phyloP scores from a whole-genome alignment of 2,113 vertebrate species.

The Dasypus novemcinctus region DNA sequence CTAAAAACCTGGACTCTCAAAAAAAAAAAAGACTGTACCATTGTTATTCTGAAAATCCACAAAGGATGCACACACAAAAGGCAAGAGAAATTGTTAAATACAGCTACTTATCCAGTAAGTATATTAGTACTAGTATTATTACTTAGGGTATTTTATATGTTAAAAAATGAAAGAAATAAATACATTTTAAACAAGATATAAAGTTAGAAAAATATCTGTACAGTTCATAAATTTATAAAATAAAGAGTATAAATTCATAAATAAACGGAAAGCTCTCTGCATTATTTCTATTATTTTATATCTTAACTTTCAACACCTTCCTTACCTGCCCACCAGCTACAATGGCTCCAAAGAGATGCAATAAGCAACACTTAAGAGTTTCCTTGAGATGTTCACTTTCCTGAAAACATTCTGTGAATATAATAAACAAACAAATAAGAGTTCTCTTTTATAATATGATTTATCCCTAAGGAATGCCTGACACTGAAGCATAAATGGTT shows the following conservation, averaged over 20 bases:
- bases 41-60: background rate
- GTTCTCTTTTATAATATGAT: slow-evolving; percentile 45
- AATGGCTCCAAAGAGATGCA: slow-evolving; percentile 97
- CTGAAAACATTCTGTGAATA: slow-evolving; percentile 95
- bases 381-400: slow-evolving; percentile 99
- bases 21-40: background rate
- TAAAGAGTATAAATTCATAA: slow-evolving; percentile 39
- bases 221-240: slow-evolving; percentile 29
- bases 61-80: background rate
- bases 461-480: slow-evolving; percentile 34
- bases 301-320: slow-evolving; percentile 48
- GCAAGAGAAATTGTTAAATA: background rate
- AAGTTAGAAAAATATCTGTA: slow-evolving; percentile 24
- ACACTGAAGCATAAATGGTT: slow-evolving; percentile 13
- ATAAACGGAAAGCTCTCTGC: background rate
- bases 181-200: slow-evolving; percentile 48
- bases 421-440: slow-evolving; percentile 64
- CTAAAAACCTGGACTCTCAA: background rate
- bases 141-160: background rate
- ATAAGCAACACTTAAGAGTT: slow-evolving; percentile 95
- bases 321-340: slow-evolving; percentile 96
- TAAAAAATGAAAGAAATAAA: slow-evolving; percentile 25
- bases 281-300: slow-evolving; percentile 27
- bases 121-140: slow-evolving; percentile 10
- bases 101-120: slow-evolving; percentile 29